These are phyloP conservation scores for Brachionus rotundiformis DNA, from an alignment of 1,140 invertebrate species.

Conservation along the genomic window DNA sequence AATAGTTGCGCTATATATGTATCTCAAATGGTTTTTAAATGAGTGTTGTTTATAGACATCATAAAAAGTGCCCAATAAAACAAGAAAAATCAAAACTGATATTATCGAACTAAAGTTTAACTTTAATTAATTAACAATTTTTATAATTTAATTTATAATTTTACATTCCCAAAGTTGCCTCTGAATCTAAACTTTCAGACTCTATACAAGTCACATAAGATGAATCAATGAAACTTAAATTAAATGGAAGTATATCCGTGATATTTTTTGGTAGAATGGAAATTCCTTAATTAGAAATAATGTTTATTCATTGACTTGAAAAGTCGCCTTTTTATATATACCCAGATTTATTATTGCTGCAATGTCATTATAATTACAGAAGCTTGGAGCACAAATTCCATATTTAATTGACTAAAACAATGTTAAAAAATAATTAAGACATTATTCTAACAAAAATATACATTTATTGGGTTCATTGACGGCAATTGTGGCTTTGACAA, in stretches of 20 bases:
- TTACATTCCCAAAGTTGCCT: neutral
- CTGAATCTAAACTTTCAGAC: neutral
- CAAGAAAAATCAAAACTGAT: neutral
- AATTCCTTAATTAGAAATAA: neutral
- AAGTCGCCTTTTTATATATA: neutral
- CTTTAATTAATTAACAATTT: neutral
- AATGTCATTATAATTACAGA: conserved; percentile 26
- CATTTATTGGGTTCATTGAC: neutral
- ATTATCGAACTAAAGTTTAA: neutral
- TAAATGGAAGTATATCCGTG: conserved; percentile 19
- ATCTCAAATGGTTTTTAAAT: neutral
- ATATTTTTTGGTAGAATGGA: conserved; percentile 2
- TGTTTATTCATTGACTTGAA: neutral
- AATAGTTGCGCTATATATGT: neutral
- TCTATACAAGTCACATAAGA: conserved; percentile 25
- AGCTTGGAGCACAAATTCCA: conserved; percentile 39
- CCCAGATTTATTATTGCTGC: conserved; percentile 1
- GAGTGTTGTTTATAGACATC: neutral
- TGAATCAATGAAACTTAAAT: conserved; percentile 24
- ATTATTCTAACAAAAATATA: neutral
- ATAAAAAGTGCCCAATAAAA: neutral
- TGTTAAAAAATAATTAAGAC: neutral
- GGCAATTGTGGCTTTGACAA: conserved; percentile 13
- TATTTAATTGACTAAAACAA: conserved; percentile 18
- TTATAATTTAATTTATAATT: neutral